Evolutionary conservation across 2,888 invertebrate genomes (phyloP), one percentile per base, ranked within the genome.

Genomic region (Anthrax anthrax): DNA sequence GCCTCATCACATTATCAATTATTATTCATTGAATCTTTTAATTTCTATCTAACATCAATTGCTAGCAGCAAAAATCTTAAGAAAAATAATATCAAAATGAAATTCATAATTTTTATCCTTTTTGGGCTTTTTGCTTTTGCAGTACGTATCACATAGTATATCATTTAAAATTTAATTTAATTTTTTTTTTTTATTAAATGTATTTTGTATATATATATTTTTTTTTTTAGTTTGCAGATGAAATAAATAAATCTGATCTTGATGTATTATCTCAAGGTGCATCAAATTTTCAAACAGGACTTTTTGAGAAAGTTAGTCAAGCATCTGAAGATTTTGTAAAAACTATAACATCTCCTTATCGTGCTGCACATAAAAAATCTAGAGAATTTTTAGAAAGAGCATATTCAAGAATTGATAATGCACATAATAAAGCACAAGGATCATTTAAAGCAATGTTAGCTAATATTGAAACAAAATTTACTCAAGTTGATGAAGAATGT

Each of bases 81-180:
- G 8, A 23, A 23, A 23, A 23, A 23, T 23, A 6, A 23, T 23
- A 12, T 46, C 47, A 47, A 46, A 18, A 50, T 50, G 50, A 50
- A 47, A 46, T 50, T 50, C 43, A 44, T 47, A 17, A 46, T 48
- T 14, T 19, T 47, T 32, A 38, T 47, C 10, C 39, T 50, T 37
- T 46, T 50, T 43, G 50, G 47, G 23, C 32, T 50, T 34, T 37
- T 42, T 16, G 50, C 50, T 18, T 13, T 47, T 34, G 36, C 37
- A 14, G 50, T 50, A 45, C 47, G 50, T 39, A 39, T 32, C 37
- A 12, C 19, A 23, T 6, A 23, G 8, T 23, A 23, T 6, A 23
- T 23, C 23, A 8, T 23, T 23, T 23, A 6, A 23, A 23, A 6
- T 23, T 23, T 23, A 6, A 6, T 23, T 23, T 23, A 4, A 6